phyloP scores from a whole-genome alignment of 2,113 vertebrate genomes.

The Nipponia nippon region DNA sequence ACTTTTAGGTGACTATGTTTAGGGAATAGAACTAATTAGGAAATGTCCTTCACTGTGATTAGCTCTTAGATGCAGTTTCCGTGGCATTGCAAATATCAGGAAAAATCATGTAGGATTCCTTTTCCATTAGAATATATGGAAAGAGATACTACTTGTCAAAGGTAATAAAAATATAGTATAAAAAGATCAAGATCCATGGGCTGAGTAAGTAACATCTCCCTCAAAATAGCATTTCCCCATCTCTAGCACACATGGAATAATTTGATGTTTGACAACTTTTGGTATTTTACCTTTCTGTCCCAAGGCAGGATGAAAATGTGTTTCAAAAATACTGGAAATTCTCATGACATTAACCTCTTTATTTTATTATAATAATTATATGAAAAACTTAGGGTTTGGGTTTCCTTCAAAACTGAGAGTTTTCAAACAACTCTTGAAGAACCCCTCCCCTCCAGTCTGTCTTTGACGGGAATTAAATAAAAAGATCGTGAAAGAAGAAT shows the following conservation, averaged over 20 bases:
- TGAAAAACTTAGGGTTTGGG: rapidly evolving
- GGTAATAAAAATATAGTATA: not conserved
- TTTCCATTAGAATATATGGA: not conserved
- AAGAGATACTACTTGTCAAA: not conserved
- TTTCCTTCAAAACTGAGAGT: not conserved
- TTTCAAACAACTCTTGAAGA: not conserved
- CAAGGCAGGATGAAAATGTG: not conserved
- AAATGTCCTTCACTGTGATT: not conserved
- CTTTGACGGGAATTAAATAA: not conserved
- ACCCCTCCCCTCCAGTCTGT: not conserved
- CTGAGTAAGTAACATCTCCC: not conserved
- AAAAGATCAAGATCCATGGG: not conserved
- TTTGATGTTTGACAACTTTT: not conserved
- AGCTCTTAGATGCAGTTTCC: not conserved
- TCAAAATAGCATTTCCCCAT: not conserved
- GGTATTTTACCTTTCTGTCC: not conserved
- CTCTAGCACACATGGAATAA: not conserved
- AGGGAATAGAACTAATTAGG: not conserved
- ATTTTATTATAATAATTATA: not conserved
- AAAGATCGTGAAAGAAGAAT: not conserved
- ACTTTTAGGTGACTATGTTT: not conserved
- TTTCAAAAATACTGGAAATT: not conserved
- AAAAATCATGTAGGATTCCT: not conserved
- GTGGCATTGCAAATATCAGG: not conserved
- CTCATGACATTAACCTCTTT: rapidly evolving